Base-by-base conservation (phyloP, 2,113 vertebrate genomes). In the Cephalophus harveyi region DNA sequence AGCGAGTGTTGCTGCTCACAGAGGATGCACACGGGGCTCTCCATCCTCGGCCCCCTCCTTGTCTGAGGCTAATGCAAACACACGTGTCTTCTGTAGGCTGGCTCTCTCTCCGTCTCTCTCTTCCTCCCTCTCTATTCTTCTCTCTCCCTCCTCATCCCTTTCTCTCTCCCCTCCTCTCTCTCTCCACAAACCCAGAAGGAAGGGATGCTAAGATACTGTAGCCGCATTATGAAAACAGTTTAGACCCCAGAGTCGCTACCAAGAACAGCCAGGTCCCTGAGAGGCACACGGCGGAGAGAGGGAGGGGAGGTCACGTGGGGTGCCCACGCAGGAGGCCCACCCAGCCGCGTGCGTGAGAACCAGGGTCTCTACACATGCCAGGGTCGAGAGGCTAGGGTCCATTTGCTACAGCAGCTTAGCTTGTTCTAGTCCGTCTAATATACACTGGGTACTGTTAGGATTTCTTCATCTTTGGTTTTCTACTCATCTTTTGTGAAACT, bases 21-120 rank as follows among this genome's bases (percentile, higher is more conserved):
- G 59, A 33, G 30, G 28, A 14, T 17, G 13, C 16, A 7, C 1
- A 1, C 0, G 1, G 28, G 40, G 6, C 7, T 40, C 17, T 16
- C 15, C 43, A 62, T 48, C 23, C 36, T 12, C 43, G 85, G 57
- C 43, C 7, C 16, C 33, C 96, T 36, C 55, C 25, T 48, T 9
- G 5, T 17, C 36, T 17, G 5, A 86, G 48, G 52, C 40, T 43
- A 43, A 28, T n/a, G 30, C 19, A 76, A 40, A 27, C 30, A n/a
- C 3, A 3, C 8, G 1, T 0, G 10, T 89, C 54, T 30, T 46
- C 36, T 52, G 7, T 7, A 28, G 14, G 3, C 7, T 15, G 30
- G 40, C 14, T 55, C 9, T 30, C 17, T 4, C 21, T 33, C 27
- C 1, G 15, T 16, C 21, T 28, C 40, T 46, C 4, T 28, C 40